These are phyloP conservation scores for Trachymyrmex septentrionalis DNA, from an alignment of 1,140 invertebrate species.

Conservation along the genomic window DNA sequence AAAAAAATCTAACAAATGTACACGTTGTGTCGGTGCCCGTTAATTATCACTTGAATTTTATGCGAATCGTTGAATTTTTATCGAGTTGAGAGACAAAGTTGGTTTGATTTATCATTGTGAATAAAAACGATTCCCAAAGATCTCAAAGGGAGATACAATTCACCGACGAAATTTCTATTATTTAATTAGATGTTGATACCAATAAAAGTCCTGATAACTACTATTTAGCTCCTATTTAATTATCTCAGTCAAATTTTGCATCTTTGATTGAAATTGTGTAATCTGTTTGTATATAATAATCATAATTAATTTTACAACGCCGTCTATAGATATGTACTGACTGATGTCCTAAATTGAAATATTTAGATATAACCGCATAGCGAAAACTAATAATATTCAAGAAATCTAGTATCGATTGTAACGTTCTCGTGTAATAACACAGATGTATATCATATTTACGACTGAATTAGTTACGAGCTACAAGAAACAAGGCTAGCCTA, in stretches of 20 bases:
- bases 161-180: neutral
- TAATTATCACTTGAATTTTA: conserved; percentile 71
- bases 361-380: neutral
- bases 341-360: neutral
- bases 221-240: neutral
- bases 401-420: neutral
- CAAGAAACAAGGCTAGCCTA: neutral
- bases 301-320: neutral
- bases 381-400: neutral
- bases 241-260: neutral
- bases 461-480: conserved; percentile 11
- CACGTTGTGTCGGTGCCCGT: conserved; percentile 33
- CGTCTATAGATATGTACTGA: too few species aligned
- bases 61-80: conserved; percentile 66
- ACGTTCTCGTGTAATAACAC: neutral
- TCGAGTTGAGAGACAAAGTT: conserved; percentile 31
- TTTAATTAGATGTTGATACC: neutral
- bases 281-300: neutral
- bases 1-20: conserved; percentile 60
- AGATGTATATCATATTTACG: conserved; percentile 30
- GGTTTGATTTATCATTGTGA: conserved; percentile 65
- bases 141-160: neutral
- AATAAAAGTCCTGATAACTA: neutral
- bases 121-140: conserved; percentile 60
- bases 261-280: neutral